phyloP scores from a whole-genome alignment of 2,113 vertebrate genomes.

The Heteronetta atricapilla region DNA sequence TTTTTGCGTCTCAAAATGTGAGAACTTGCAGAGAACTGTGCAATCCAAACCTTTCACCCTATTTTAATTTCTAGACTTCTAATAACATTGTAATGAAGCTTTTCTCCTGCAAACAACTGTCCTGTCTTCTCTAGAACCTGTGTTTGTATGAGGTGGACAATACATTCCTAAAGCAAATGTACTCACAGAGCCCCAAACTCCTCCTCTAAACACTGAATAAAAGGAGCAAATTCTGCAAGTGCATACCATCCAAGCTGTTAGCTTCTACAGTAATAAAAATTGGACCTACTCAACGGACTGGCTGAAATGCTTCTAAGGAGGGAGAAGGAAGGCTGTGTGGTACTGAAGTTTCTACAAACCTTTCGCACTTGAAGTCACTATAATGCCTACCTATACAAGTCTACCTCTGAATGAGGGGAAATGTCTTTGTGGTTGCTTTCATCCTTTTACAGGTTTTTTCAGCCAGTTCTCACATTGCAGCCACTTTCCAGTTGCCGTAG shows the following conservation, averaged over 20 bases:
- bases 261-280: neutral
- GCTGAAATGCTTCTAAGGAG: neutral
- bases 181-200: neutral
- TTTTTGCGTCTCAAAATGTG: neutral
- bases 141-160: neutral
- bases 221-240: neutral
- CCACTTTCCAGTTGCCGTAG: neutral
- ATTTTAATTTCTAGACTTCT: neutral
- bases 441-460: neutral
- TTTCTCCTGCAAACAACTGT: neutral
- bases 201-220: neutral
- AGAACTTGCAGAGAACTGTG: neutral
- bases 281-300: neutral
- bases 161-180: neutral
- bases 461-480: neutral
- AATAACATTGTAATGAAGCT: neutral
- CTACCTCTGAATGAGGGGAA: neutral
- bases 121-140: neutral
- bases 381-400: neutral
- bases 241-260: neutral
- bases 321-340: neutral
- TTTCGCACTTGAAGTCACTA: neutral
- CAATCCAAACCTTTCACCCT: neutral
- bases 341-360: neutral
- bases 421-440: neutral